Base-by-base conservation (phyloP, 2,888 invertebrate species). In the Oscheius myriophilus region DNA sequence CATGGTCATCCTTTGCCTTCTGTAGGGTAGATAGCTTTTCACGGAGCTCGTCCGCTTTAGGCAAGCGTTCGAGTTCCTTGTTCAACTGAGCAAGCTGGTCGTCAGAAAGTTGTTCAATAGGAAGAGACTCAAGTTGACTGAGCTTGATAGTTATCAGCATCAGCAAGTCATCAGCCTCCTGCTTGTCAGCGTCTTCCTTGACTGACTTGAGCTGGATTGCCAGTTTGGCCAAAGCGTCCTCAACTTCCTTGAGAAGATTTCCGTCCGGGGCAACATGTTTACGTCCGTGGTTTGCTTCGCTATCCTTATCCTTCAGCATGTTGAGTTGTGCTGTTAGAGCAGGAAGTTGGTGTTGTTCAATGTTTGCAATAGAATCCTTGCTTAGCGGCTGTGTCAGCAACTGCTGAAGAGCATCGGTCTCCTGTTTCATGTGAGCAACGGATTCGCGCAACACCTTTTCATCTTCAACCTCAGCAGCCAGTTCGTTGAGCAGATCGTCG, bases 381-480 rank as follows among this genome's bases (percentile, higher is more conserved):
- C 49, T 69, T 25, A 45, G 51, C 42, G 70, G 65, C 45, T 68
- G 52, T 46, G 59, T 61, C 42, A 72, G 69, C 43, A 61, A 45
- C 23, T 69, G 71, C 55, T 70, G 66, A 14, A 72, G 62, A 53
- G 43, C 66, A 3, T 66, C 74, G 41, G 74, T 62, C 64, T 79
- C 77, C 33, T 76, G 66, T 26, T 68, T 57, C 51, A 81, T 68
- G 55, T 76, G 76, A 45, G 71, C 69, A 45, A 71, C 66, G 14
- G 76, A 75, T 18, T 81, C 75, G 53, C 62, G 67, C 41, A 78
- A 64, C 59, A 77, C 69, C 53, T 74, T 67, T 49, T 78, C 76
- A 55, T 76, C 76, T 25, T 74, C 71, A 53, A 76, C 66, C 46
- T 78, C 78, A 21, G 69, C 64, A 54, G 52, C 65, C 49, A 79